Conservation (phyloP, 2,888 invertebrate genomes). For the Nematopogon swammerdamellus region DNA sequence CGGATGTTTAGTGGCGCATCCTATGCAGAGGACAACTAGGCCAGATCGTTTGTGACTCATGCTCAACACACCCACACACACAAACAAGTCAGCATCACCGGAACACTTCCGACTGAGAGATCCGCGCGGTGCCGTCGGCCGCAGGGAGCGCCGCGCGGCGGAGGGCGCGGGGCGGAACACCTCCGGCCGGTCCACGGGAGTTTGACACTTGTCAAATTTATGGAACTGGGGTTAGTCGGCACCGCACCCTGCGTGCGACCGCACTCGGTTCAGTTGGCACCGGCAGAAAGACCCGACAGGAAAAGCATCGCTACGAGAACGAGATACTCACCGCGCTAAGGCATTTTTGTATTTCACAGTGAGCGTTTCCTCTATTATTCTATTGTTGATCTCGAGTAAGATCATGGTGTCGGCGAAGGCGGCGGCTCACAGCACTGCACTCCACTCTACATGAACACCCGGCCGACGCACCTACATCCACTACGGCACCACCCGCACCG, state of each 20-base stretch:
- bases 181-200: slow-evolving; percentile 50
- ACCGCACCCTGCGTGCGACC: not conserved
- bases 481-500: slow-evolving; percentile 49
- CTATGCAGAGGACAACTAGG: not conserved
- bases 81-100: not conserved
- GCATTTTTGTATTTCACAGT: slow-evolving; percentile 95
- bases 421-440: not conserved
- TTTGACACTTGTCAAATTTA: slow-evolving; percentile 48
- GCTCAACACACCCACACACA: not conserved
- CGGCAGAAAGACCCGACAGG: too few relatives aligned
- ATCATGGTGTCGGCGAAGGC: slow-evolving; percentile 66
- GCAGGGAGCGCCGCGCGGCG: not conserved
- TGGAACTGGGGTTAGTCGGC: slow-evolving; percentile 33
- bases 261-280: not conserved
- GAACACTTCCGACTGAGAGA: not conserved
- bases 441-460: not conserved
- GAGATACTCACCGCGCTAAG: slow-evolving; percentile 82
- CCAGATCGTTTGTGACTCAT: not conserved
- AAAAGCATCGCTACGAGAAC: too few relatives aligned
- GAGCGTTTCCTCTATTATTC: slow-evolving; percentile 97
- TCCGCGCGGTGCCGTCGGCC: not conserved
- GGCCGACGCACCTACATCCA: slow-evolving; percentile 25
- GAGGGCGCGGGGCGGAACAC: slow-evolving; percentile 27
- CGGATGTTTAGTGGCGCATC: not conserved
- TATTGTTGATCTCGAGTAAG: slow-evolving; percentile 98